These are phyloP conservation scores for fruit fly (Drosophila melanogaster) DNA, from an alignment of 1,140 invertebrate genomes.

Conservation along the genomic window DNA sequence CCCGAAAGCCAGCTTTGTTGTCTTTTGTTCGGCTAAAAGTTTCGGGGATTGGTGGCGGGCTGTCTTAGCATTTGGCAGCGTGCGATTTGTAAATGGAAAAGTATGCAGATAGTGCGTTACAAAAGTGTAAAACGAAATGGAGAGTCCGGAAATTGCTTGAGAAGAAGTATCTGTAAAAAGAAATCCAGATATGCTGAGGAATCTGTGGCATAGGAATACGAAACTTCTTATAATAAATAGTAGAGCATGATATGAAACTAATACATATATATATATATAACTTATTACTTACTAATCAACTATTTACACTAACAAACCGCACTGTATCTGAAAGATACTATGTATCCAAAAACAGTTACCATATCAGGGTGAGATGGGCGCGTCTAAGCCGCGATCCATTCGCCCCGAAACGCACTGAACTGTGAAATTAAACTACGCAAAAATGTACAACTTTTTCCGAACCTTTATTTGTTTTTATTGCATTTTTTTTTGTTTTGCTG, in stretches of 20 bases:
- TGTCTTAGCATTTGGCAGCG: conserved; percentile 29
- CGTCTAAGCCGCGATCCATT: conserved; percentile 68
- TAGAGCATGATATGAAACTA: no score
- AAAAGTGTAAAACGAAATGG: background rate
- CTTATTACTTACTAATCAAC: background rate
- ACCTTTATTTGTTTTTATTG: conserved; percentile 8
- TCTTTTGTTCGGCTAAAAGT: conserved; percentile 53
- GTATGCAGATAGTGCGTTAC: conserved; percentile 10
- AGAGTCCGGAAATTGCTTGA: background rate
- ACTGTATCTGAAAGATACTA: conserved; percentile 16
- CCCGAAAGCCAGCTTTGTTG: conserved; percentile 42
- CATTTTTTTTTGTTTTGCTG: background rate
- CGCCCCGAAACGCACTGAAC: conserved; percentile 66
- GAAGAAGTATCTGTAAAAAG: background rate
- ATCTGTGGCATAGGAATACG: no score
- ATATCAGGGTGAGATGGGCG: conserved; percentile 60
- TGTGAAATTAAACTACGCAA: conserved; percentile 77
- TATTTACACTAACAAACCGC: background rate
- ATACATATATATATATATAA: background rate
- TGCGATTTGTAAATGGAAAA: conserved; percentile 60
- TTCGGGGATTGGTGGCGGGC: conserved; percentile 6
- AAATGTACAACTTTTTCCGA: conserved; percentile 31
- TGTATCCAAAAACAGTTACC: conserved; percentile 13
- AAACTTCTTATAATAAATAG: no score
- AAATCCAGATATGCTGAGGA: no score